A percentile compares a stretch with the other conserved stretches of the same genome.
Evolutionary conservation across 2,113 vertebrate species (phyloP).

Genomic region (Ursus arctos): DNA sequence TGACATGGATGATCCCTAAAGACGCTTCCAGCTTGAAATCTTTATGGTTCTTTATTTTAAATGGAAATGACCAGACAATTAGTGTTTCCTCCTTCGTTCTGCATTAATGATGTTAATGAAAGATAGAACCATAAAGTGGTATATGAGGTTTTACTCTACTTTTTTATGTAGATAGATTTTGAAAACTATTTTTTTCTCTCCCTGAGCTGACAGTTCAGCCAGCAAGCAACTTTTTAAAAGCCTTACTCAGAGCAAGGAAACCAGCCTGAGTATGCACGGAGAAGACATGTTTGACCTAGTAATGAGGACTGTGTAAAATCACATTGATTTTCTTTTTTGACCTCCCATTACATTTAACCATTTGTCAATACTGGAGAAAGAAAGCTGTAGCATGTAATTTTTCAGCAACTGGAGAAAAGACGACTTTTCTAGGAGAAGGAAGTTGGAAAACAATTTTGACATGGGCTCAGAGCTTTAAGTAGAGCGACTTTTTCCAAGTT

Average conservation of each 20-base stretch:
- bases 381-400: conserved; percentile 68
- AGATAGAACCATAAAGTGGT: background rate
- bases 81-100: background rate
- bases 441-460: conserved; percentile 47
- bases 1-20: conserved; percentile 25
- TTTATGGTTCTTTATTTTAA: conserved; percentile 50
- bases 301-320: conserved; percentile 72
- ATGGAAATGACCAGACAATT: background rate
- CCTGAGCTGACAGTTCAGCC: conserved; percentile 57
- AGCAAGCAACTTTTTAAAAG: conserved; percentile 74
- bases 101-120: conserved; percentile 47
- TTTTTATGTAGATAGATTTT: conserved; percentile 24
- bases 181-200: conserved; percentile 62
- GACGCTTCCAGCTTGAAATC: background rate
- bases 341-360: conserved; percentile 76
- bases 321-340: conserved; percentile 79
- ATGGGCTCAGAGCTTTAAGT: background rate
- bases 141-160: background rate
- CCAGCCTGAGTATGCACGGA: conserved; percentile 59
- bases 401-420: conserved; percentile 60
- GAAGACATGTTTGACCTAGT: conserved; percentile 75
- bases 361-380: conserved; percentile 77
- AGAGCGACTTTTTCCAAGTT: background rate
- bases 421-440: conserved; percentile 39
- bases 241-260: conserved; percentile 49